Evolutionary conservation across 2,113 vertebrate genomes (phyloP).

Genomic region (Tympanuchus pallidicinctus): DNA sequence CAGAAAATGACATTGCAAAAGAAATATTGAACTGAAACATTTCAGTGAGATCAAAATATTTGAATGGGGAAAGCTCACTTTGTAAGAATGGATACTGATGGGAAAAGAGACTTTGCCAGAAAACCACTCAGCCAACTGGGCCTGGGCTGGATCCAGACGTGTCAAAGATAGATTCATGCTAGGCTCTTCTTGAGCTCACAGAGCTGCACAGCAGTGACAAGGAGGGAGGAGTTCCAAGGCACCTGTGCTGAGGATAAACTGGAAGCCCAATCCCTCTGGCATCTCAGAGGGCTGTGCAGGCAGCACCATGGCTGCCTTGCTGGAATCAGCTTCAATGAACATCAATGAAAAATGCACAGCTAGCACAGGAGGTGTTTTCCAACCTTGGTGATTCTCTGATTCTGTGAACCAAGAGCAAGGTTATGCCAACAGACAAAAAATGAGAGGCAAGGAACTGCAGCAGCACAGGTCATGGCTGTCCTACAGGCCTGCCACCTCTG

Average conservation of each 20-base stretch:
- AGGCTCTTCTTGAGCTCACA: neutral
- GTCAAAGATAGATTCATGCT: slow-evolving; percentile 7
- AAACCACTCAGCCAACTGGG: slow-evolving; percentile 44
- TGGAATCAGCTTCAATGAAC: neutral
- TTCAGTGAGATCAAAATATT: slow-evolving; percentile 40
- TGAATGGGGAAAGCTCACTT: slow-evolving; percentile 12
- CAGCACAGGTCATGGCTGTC: neutral
- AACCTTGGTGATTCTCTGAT: too few relatives aligned
- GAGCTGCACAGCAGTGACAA: rapidly evolving
- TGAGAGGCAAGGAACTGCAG: neutral
- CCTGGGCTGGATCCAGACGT: slow-evolving; percentile 45
- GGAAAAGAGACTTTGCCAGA: slow-evolving; percentile 32
- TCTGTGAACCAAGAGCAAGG: neutral
- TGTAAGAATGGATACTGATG: slow-evolving; percentile 24
- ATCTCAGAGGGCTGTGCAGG: neutral
- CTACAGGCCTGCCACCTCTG: rapidly evolving
- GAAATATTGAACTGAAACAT: slow-evolving; percentile 52
- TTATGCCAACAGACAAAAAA: neutral
- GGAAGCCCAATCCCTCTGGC: rapidly evolving
- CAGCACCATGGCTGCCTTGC: rapidly evolving
- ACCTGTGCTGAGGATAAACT: neutral
- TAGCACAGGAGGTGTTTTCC: neutral
- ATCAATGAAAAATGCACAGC: neutral
- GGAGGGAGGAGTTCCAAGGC: neutral
- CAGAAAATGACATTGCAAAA: slow-evolving; percentile 1